phyloP scores from a whole-genome alignment of 2,888 invertebrate species.

The Dorcus parallelipipedus region DNA sequence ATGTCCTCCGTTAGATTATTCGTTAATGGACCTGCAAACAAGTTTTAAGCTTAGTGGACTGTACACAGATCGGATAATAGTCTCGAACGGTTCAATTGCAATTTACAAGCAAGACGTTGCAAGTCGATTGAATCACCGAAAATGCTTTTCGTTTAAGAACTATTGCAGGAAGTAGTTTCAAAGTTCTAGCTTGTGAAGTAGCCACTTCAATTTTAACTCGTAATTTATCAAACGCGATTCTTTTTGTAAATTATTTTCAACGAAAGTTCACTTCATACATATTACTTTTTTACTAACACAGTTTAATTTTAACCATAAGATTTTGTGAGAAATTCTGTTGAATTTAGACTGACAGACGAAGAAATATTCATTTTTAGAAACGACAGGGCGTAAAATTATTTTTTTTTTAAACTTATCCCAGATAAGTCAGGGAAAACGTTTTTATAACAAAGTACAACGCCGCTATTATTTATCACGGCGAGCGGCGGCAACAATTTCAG shows the following conservation, averaged over 20 bases:
- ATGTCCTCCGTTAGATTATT: slow-evolving; percentile 61
- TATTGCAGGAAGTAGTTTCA: no score
- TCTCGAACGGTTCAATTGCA: slow-evolving; percentile 8
- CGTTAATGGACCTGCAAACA: slow-evolving; percentile 52
- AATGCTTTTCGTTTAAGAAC: background rate
- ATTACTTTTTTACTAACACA: no score
- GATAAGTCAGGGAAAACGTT: background rate
- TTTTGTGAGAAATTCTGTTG: no score
- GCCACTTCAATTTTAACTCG: no score
- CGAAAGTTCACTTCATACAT: no score
- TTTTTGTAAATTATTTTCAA: no score
- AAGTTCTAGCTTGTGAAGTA: no score
- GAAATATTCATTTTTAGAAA: no score
- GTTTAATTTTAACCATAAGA: no score
- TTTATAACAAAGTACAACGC: background rate
- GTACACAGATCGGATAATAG: slow-evolving; percentile 4
- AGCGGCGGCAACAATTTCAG: slow-evolving; percentile 1
- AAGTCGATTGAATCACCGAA: slow-evolving; percentile 5
- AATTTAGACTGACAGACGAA: no score
- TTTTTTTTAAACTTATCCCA: background rate
- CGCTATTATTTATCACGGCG: background rate
- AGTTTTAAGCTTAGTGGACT: slow-evolving; percentile 1
- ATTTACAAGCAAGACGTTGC: slow-evolving; percentile 3
- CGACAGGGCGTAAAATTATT: background rate
- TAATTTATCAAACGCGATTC: no score